These are phyloP conservation scores for Peromyscus aztecus DNA, from an alignment of 2,797 vertebrate species.

Conservation along the genomic window DNA sequence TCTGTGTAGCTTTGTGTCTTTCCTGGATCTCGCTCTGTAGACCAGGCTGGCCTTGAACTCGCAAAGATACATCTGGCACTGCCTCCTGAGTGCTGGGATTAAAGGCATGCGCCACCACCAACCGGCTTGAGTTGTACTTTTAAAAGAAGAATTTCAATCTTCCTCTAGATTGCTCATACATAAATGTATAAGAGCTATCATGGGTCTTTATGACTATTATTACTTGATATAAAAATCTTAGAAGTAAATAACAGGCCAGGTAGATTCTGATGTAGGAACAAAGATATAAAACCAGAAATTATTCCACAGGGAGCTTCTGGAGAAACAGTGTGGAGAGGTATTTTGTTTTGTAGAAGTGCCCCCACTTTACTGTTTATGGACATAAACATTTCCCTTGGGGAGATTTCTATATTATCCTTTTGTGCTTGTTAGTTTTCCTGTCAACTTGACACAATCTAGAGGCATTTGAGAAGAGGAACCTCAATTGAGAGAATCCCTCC, in stretches of 20 bases:
- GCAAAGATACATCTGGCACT: no score
- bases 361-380: background rate
- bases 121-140: slow-evolving; percentile 15
- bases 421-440: background rate
- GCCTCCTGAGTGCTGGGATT: no score
- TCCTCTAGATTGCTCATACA: background rate
- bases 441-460: background rate
- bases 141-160: slow-evolving; percentile 46
- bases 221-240: slow-evolving; percentile 73
- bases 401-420: background rate
- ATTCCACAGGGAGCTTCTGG: slow-evolving; percentile 70
- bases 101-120: no score
- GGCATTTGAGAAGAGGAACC: background rate
- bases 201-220: slow-evolving; percentile 68
- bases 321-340: slow-evolving; percentile 60
- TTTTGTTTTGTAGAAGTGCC: slow-evolving; percentile 68
- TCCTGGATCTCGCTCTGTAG: no score
- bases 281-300: slow-evolving; percentile 77
- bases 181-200: background rate
- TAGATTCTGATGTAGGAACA: slow-evolving; percentile 79
- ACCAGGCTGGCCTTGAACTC: no score
- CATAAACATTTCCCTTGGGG: slow-evolving; percentile 46
- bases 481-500: background rate
- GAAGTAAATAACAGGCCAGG: slow-evolving; percentile 64
- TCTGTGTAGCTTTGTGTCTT: no score